Evolutionary conservation across 53 echinoderm and acorn worm species (phyloP), one percentile per base, ranked within the genome.

Genomic region (Paracentrotus lividus): DNA sequence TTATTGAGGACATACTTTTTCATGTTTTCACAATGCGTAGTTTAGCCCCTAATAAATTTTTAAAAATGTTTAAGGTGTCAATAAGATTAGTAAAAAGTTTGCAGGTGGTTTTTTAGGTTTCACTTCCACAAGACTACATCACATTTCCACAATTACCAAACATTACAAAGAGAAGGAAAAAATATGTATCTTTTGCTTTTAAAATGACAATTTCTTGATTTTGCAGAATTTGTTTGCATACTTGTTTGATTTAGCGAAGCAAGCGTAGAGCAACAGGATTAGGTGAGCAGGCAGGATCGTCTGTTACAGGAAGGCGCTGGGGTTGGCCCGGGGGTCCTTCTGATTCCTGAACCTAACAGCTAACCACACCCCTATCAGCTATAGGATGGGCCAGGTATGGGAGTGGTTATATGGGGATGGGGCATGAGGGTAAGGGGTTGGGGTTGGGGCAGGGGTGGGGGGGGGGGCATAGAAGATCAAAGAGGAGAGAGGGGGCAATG

Each of bases 311-410:
- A 98, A 98, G 57, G 98, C 98, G 67, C 98, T 98, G 51, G 98
- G 98, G 93, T 98, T 98, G 64, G 98, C 98, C 87, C 98, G 77
- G 47, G 98, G 98, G 89, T 98, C 98, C 94, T 98, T 98, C 98
- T 98, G 98, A 95, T 98, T 98, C 76, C 98, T 94, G 95, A 97
- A 98, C 59, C 96, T 96, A n/a, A 98, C 94, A 36, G 98, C 97
- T 95, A 98, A 95, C 97, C 97, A 98, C 85, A 98, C 98, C 91
- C 98, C 98, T 86, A 98, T 94, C 92, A 98, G 91, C 98, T 98
- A 96, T 33, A 84, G 43, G 60, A 49, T 57, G 88, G 94, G 29
- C 88, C 61, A 66, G 31, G 69, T 38, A 34, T 69, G 45, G 59
- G 75, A 27, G 81, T 47, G 54, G 33, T 86, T 16, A 33, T 3